Base-by-base conservation (phyloP, 1,140 invertebrate species). In the Drosophila obscura region DNA sequence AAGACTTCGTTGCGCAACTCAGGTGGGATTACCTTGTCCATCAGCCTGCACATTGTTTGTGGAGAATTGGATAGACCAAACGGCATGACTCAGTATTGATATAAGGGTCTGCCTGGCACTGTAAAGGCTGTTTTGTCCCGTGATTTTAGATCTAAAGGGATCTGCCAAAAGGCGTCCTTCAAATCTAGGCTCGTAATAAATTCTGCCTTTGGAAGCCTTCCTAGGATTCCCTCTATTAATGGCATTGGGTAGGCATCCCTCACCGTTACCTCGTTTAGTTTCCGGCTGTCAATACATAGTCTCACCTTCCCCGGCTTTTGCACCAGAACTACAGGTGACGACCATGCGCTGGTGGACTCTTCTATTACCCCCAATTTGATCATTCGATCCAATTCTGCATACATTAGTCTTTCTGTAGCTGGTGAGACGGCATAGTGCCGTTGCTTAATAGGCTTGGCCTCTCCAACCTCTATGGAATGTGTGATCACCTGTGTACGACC, bases 171-270 rank as follows among this genome's bases (percentile, higher is more conserved):
- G 7, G 28, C 28, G 28, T 28, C 28, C 28, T 28, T 28, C 8
- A 28, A 7, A 7, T 28, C 28, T 7, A 45, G 44, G 2, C 44
- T 45, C 2, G 95, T 95, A 94, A 94, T 94, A 93, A 93, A 92
- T 92, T 92, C 92, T 87, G 74, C 78, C 91, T 64, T 79, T 73
- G 44, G 44, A 4, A 45, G 16, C 5, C 44, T 45, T 5, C 15
- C 7, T 13, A 45, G 1, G n/a, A 45, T 45, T 16, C 44, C 44
- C 2, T 45, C 15, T n/a, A 45, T 45, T 4, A 45, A 45, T 2
- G 44, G 44, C 7, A 28, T 28, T 28, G 28, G 28, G 16, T 71
- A 81, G 0, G 68, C 68, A 26, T 65, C 62, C 16, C 65, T 65
- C 16, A 46, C 31, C 9, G 62, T 66, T 5, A 48, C 68, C 2